These are phyloP conservation scores for Chrysolina oricalcia DNA, from an alignment of 2,888 invertebrate genomes.

Conservation along the genomic window DNA sequence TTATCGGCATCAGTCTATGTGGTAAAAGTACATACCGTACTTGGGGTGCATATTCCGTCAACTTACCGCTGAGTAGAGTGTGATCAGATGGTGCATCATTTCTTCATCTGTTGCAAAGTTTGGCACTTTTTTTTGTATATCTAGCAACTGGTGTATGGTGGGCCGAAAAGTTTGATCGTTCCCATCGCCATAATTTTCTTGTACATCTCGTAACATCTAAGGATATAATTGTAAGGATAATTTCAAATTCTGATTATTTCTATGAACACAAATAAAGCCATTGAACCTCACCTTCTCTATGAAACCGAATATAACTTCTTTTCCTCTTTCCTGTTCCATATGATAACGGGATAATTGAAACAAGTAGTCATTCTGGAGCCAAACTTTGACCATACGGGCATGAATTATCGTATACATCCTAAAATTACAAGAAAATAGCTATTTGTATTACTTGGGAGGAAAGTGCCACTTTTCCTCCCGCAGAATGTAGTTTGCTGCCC, in stretches of 20 bases:
- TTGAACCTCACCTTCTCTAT: constrained; percentile 47
- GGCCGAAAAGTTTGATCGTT: constrained; percentile 39
- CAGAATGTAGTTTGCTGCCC: too few species aligned
- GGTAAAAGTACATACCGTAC: too few species aligned
- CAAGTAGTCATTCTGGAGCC: constrained; percentile 57
- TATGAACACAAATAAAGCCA: neutral
- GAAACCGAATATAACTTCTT: constrained; percentile 53
- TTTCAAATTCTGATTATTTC: neutral
- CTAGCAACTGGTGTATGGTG: constrained; percentile 58
- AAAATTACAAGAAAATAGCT: constrained; percentile 32
- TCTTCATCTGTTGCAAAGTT: constrained; percentile 58
- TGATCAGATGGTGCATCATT: constrained; percentile 59
- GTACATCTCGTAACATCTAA: neutral
- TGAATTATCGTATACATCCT: constrained; percentile 58
- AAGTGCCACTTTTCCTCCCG: too few species aligned
- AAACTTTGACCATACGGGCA: constrained; percentile 59
- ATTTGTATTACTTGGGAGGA: too few species aligned
- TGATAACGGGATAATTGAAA: constrained; percentile 51
- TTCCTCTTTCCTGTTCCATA: constrained; percentile 49
- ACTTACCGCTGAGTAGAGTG: constrained; percentile 59
- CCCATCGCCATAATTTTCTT: constrained; percentile 15
- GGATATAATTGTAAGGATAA: neutral
- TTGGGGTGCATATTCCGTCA: neutral
- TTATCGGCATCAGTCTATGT: too few species aligned
- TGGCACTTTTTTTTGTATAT: constrained; percentile 51